Evolutionary conservation across 2,113 vertebrate species (phyloP).

Genomic region (Microcebus murinus): DNA sequence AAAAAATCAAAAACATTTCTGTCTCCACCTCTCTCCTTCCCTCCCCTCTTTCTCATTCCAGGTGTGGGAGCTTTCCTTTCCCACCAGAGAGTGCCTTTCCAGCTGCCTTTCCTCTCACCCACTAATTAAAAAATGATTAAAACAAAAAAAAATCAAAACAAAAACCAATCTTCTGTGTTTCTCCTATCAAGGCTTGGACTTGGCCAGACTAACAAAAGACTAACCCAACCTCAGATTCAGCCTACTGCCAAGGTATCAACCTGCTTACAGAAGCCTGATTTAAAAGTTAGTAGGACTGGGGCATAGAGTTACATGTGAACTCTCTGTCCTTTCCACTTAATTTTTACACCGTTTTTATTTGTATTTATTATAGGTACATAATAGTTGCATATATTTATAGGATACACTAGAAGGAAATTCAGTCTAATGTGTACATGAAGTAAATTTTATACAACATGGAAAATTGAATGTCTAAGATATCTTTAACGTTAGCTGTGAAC

Average conservation of each 20-base stretch:
- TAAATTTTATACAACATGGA: background rate
- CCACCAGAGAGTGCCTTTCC: conserved; percentile 40
- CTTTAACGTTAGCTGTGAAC: background rate
- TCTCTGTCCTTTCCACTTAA: no score
- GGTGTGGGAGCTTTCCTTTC: background rate
- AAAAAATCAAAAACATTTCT: background rate
- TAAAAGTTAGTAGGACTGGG: no score
- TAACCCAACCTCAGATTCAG: no score
- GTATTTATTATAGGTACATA: no score
- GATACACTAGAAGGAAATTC: conserved; percentile 43
- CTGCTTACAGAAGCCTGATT: no score
- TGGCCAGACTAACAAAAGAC: background rate
- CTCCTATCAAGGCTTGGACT: background rate
- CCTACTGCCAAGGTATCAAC: no score
- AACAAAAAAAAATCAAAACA: background rate
- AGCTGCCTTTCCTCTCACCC: background rate
- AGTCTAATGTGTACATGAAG: background rate
- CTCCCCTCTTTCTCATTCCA: background rate
- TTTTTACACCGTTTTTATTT: no score
- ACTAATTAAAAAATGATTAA: background rate
- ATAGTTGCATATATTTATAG: no score
- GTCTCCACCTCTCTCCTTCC: background rate
- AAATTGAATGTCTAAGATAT: background rate
- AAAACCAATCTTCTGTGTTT: background rate
- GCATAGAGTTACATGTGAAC: no score